These are phyloP conservation scores for Scyliorhinus canicula DNA, from an alignment of 2,797 vertebrate species.

Conservation along the genomic window DNA sequence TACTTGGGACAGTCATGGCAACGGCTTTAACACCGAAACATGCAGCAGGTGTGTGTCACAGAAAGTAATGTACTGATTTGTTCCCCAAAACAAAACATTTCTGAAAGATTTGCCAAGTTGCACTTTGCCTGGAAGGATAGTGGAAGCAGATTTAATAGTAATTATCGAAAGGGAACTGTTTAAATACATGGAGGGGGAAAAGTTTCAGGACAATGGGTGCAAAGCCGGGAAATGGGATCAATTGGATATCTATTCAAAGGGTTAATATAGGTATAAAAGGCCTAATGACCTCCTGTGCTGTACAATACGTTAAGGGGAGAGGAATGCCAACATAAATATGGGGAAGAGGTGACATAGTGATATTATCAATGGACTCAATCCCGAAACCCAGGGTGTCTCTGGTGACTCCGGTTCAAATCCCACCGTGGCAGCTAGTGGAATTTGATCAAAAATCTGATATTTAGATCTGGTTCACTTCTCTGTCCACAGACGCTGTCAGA, in stretches of 20 bases:
- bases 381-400: too few relatives aligned
- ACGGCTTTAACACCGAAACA: constrained; percentile 95
- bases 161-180: neutral
- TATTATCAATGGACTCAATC: too few relatives aligned
- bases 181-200: neutral
- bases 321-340: neutral
- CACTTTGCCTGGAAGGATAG: neutral
- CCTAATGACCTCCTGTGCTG: neutral
- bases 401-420: too few relatives aligned
- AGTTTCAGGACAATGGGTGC: neutral
- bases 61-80: neutral
- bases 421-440: too few relatives aligned
- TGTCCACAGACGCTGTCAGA: too few relatives aligned
- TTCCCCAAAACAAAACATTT: neutral
- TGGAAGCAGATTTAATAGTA: neutral
- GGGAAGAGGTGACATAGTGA: too few relatives aligned
- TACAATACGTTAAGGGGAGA: neutral
- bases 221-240: neutral
- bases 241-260: neutral
- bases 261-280: neutral
- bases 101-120: neutral
- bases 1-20: constrained; percentile 92
- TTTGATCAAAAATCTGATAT: too few relatives aligned
- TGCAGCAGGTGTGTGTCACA: constrained; percentile 71
- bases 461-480: too few relatives aligned